Evolutionary conservation across 2,888 invertebrate genomes (phyloP).

Genomic region (Nemapogon koenigi): DNA sequence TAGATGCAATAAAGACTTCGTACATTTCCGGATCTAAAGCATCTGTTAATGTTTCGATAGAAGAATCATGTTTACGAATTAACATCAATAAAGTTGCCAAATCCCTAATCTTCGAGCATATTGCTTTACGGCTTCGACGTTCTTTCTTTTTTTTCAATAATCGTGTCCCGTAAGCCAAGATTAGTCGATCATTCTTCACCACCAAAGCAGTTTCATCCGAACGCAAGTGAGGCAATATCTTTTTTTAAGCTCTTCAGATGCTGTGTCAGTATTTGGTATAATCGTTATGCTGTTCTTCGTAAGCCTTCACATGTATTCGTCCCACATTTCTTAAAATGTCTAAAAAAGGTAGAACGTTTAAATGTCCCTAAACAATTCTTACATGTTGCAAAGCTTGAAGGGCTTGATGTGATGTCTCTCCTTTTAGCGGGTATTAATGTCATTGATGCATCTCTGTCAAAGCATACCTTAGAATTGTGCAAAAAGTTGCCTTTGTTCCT

Average conservation of each 20-base stretch:
- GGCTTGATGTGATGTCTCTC: neutral
- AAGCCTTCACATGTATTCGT: constrained; percentile 1
- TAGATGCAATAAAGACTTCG: constrained; percentile 11
- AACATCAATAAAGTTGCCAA: constrained; percentile 13
- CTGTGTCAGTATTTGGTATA: neutral
- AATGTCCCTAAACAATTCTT: constrained; percentile 13
- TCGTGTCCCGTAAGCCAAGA: constrained; percentile 8
- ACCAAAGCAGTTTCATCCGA: constrained; percentile 12
- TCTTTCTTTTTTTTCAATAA: constrained; percentile 6
- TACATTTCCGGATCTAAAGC: constrained; percentile 13
- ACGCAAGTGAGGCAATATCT: constrained; percentile 12
- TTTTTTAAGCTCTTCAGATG: constrained; percentile 9
- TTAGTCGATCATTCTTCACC: constrained; percentile 12
- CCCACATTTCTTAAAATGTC: constrained; percentile 13
- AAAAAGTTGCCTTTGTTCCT: constrained; percentile 13
- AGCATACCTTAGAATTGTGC: constrained; percentile 12
- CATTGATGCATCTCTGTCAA: constrained; percentile 5
- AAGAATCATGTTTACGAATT: constrained; percentile 7
- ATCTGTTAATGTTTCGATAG: constrained; percentile 11
- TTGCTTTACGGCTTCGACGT: constrained; percentile 10
- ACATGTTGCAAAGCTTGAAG: constrained; percentile 8
- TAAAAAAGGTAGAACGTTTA: constrained; percentile 13
- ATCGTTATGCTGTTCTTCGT: neutral
- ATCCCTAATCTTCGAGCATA: constrained; percentile 15
- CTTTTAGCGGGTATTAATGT: constrained; percentile 7